Percentiles rank a stretch among this genome's conserved stretches.
Conservation (phyloP, 2,797 vertebrate species). For the Pristis pectinata region DNA sequence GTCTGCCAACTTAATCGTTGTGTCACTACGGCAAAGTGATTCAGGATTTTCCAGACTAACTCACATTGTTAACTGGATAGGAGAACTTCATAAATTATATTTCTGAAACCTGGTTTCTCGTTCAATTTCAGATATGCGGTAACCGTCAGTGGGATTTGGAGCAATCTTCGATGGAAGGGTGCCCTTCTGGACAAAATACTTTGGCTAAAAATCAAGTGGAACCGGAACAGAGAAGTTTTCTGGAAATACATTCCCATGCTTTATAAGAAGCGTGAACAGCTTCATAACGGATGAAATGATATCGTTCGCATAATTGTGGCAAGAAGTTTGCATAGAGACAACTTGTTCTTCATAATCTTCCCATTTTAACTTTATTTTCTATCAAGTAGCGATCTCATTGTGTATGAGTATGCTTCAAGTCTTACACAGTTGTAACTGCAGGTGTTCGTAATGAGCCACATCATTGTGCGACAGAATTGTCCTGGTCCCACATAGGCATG, state of each 20-base stretch:
- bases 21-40: too few relatives aligned
- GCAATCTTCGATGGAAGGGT: not conserved
- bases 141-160: not conserved
- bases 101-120: not conserved
- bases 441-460: not conserved
- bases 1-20: too few relatives aligned
- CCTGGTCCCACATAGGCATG: too few relatives aligned
- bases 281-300: not conserved
- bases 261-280: not conserved
- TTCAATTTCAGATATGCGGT: not conserved
- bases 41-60: too few relatives aligned
- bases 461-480: not conserved
- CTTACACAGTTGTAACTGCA: not conserved
- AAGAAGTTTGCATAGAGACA: not conserved
- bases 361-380: not conserved
- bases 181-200: not conserved
- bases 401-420: not conserved
- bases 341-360: not conserved
- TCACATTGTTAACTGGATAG: not conserved
- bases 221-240: not conserved
- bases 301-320: too few relatives aligned
- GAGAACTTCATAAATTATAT: too few relatives aligned
- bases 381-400: not conserved
- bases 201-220: not conserved
- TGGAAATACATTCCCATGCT: constrained; percentile 26